Evolutionary conservation across 1,140 invertebrate genomes (phyloP).

Genomic region (Chymomyza costata): DNA sequence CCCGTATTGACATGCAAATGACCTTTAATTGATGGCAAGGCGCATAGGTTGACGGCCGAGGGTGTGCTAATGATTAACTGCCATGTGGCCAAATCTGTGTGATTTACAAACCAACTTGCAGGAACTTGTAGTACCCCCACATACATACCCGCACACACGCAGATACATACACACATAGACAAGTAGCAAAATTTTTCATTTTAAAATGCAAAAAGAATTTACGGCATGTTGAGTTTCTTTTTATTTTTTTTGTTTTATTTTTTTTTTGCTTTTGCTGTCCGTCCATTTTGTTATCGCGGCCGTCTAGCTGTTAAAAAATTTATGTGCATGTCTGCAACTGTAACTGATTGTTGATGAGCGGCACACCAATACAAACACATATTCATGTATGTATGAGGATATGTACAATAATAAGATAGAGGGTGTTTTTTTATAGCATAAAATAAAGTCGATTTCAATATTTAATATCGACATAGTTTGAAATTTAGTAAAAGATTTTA

Average conservation of each 20-base stretch:
- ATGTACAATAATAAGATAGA: too few species aligned
- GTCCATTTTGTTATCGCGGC: constrained; percentile 28
- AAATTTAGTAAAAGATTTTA: too few species aligned
- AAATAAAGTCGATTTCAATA: too few species aligned
- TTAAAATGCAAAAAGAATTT: constrained; percentile 36
- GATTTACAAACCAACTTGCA: not conserved
- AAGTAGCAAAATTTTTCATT: constrained; percentile 43
- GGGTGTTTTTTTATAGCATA: too few species aligned
- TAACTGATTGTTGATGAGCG: constrained; percentile 52
- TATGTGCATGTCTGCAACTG: constrained; percentile 47
- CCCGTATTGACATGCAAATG: constrained; percentile 68
- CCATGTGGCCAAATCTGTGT: too few species aligned
- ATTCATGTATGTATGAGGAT: too few species aligned
- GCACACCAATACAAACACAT: not conserved
- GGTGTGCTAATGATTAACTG: too few species aligned
- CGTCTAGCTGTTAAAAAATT: constrained; percentile 57
- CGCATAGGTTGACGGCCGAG: constrained; percentile 41
- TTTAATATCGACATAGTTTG: too few species aligned
- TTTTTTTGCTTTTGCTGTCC: too few species aligned
- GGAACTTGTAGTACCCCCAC: not conserved
- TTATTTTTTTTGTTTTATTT: too few species aligned
- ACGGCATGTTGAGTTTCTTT: too few species aligned
- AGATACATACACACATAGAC: not conserved
- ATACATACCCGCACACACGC: not conserved
- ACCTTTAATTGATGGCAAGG: constrained; percentile 67